Evolutionary conservation across 2,797 vertebrate genomes (phyloP).

Genomic region (Zalophus californianus): DNA sequence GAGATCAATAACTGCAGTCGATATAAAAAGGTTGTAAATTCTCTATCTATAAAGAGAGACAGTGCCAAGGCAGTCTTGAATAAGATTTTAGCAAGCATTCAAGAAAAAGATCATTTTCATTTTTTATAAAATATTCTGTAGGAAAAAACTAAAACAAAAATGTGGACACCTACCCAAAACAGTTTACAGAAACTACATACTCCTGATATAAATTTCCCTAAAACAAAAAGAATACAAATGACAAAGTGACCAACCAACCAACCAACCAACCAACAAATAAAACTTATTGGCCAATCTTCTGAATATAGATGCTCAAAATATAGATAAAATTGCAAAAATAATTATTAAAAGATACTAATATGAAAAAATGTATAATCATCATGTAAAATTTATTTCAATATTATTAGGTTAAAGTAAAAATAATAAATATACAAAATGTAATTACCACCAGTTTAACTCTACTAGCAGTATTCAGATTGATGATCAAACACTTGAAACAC

Average conservation of each 20-base stretch:
- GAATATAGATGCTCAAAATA: neutral
- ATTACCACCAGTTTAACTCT: neutral
- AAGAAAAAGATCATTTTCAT: neutral
- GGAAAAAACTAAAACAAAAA: neutral
- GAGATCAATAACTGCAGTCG: neutral
- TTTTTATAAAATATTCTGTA: slow-evolving; percentile 30
- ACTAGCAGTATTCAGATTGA: neutral
- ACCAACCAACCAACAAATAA: neutral
- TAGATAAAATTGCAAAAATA: neutral
- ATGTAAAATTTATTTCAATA: neutral
- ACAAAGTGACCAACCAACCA: neutral
- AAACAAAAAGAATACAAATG: neutral
- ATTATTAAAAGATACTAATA: neutral
- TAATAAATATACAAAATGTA: neutral
- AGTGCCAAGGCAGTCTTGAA: neutral
- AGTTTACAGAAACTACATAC: neutral
- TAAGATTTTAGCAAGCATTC: neutral
- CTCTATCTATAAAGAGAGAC: neutral
- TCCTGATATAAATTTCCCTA: neutral
- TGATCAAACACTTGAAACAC: neutral
- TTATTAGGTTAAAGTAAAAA: neutral
- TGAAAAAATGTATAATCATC: neutral
- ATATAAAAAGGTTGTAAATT: neutral
- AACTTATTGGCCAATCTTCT: neutral
- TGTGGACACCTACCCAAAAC: neutral